Evolutionary conservation across 2,113 vertebrate species (phyloP).

Genomic region (Potamarius usumacintae): DNA sequence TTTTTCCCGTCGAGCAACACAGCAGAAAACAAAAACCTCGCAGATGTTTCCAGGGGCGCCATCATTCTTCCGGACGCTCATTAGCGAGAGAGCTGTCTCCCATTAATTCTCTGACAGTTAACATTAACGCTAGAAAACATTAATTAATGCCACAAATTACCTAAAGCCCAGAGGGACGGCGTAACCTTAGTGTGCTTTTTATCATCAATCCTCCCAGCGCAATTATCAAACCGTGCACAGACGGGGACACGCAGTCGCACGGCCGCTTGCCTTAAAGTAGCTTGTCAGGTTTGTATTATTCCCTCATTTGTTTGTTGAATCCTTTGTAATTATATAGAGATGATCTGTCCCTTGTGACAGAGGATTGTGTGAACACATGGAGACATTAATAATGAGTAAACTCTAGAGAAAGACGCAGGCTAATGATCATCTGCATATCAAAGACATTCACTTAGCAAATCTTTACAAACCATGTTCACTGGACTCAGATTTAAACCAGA

Average conservation of each 20-base stretch:
- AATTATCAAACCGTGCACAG: slow-evolving; percentile 34
- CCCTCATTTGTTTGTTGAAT: slow-evolving; percentile 7
- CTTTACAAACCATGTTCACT: background rate
- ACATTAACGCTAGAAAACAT: slow-evolving; percentile 52
- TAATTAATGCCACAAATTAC: slow-evolving; percentile 52
- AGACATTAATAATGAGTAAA: slow-evolving; percentile 41
- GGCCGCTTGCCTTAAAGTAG: background rate
- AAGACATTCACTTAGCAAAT: background rate
- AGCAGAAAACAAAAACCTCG: slow-evolving; percentile 34
- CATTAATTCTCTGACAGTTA: slow-evolving; percentile 55
- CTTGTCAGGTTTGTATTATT: slow-evolving; percentile 1
- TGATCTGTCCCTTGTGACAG: slow-evolving; percentile 12
- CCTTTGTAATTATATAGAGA: slow-evolving; percentile 8
- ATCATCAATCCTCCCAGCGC: slow-evolving; percentile 32
- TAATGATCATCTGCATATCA: slow-evolving; percentile 28
- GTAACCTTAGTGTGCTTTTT: slow-evolving; percentile 42
- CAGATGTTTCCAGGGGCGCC: slow-evolving; percentile 38
- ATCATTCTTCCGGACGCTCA: slow-evolving; percentile 47
- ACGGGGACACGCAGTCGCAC: background rate
- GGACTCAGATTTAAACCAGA: background rate
- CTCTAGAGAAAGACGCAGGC: slow-evolving; percentile 28
- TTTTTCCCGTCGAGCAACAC: background rate
- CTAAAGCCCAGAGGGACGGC: slow-evolving; percentile 39
- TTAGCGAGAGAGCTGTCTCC: slow-evolving; percentile 48
- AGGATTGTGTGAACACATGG: slow-evolving; percentile 10